A percentile compares a stretch with the other conserved stretches of the same genome.
Conservation (phyloP, 2,888 invertebrate species). For the Chrysolina haemoptera region DNA sequence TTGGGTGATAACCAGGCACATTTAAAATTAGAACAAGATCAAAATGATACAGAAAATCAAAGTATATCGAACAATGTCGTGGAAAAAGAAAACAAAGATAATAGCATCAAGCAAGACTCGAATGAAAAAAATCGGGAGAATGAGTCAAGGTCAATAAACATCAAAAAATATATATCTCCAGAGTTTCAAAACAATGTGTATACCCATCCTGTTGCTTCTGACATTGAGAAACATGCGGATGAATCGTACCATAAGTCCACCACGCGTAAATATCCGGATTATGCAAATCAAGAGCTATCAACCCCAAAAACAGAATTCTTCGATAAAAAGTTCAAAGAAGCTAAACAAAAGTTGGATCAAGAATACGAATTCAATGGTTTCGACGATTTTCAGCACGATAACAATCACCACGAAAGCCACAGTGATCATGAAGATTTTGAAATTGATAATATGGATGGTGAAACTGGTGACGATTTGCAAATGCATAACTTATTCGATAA, state of each 20-base stretch:
- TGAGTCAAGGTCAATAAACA: slow-evolving; percentile 63
- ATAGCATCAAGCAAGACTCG: slow-evolving; percentile 26
- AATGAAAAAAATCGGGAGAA: slow-evolving; percentile 43
- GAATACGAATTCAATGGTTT: slow-evolving; percentile 63
- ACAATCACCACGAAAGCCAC: slow-evolving; percentile 35
- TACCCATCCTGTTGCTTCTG: slow-evolving; percentile 71
- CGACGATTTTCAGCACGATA: slow-evolving; percentile 4
- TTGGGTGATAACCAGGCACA: slow-evolving; percentile 14
- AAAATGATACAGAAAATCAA: slow-evolving; percentile 12
- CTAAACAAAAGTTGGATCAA: slow-evolving; percentile 73
- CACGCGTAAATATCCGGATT: slow-evolving; percentile 38
- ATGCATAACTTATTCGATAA: slow-evolving; percentile 55
- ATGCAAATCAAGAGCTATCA: slow-evolving; percentile 64
- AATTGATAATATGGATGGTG: slow-evolving; percentile 42
- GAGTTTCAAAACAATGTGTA: slow-evolving; percentile 73
- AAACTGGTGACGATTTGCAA: slow-evolving; percentile 48
- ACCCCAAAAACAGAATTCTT: slow-evolving; percentile 74
- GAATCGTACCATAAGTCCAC: slow-evolving; percentile 49
- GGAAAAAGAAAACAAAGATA: slow-evolving; percentile 41
- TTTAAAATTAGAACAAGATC: not conserved
- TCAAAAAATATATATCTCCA: slow-evolving; percentile 71
- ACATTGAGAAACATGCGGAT: slow-evolving; percentile 63
- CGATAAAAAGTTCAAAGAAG: slow-evolving; percentile 72
- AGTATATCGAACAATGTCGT: not conserved
- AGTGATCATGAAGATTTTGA: slow-evolving; percentile 41